Percentiles rank a stretch among this genome's conserved stretches.
phyloP scores from a whole-genome alignment of 1,140 invertebrate genomes.

The Cherax quadricarinatus region DNA sequence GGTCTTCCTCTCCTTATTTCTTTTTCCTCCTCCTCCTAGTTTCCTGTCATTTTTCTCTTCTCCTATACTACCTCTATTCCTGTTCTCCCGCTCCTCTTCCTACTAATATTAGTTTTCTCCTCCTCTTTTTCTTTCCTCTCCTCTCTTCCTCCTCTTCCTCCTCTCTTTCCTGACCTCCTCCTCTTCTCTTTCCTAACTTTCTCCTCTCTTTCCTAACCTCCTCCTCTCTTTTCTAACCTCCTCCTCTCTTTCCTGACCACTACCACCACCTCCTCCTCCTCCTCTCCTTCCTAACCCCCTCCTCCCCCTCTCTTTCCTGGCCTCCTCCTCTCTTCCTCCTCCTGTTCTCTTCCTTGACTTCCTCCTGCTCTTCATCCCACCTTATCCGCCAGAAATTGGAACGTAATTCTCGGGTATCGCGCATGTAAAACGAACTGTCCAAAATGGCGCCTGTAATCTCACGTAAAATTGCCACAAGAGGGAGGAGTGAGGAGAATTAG shows the following conservation, averaged over 20 bases:
- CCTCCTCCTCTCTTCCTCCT: background rate
- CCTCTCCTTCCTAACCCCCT: background rate
- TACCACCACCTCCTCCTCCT: too few relatives aligned
- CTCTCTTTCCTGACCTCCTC: background rate
- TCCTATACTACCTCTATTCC: too few relatives aligned
- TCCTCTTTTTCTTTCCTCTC: background rate
- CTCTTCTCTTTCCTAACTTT: background rate
- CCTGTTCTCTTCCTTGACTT: background rate
- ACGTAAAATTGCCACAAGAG: conserved; percentile 1
- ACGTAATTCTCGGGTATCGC: background rate
- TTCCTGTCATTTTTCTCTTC: too few relatives aligned
- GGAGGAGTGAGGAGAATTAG: background rate
- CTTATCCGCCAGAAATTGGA: conserved; percentile 1
- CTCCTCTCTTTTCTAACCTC: too few relatives aligned
- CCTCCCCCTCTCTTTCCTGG: too few relatives aligned
- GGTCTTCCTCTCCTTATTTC: too few relatives aligned
- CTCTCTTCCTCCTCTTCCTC: background rate
- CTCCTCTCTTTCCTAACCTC: background rate
- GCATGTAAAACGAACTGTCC: conserved; percentile 9
- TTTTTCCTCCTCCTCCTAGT: too few relatives aligned
- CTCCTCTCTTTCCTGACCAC: background rate
- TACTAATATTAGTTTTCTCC: background rate
- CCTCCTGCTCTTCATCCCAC: background rate
- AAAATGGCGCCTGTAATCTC: conserved; percentile 14
- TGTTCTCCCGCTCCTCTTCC: too few relatives aligned